Evolutionary conservation across 2,113 vertebrate species (phyloP), one percentile per base, ranked within the genome.

Genomic region (Brachyhypopomus gauderio): DNA sequence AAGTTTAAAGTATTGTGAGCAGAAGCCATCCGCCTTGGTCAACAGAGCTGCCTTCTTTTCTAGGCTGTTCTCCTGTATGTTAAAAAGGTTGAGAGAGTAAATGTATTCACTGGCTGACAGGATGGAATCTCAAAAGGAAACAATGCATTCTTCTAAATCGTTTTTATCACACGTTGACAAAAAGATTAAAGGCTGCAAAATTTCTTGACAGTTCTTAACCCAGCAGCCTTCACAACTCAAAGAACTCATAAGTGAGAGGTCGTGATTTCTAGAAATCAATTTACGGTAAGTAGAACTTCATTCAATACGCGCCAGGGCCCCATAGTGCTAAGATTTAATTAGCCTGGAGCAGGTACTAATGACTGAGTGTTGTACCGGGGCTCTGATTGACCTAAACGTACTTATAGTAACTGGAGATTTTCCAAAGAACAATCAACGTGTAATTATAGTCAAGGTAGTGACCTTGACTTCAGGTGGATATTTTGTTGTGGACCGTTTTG

Each of bases 11-110:
- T 86, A 86, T 56, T 76, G 60, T 5, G 59, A 77, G 59, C 83
- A 86, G 23, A 80, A 56, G 25, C 38, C 63, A 45, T 85, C 66
- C 17, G 73, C 17, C 78, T 74, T 72, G 3, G 80, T 59, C 22
- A 80, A 23, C 25, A 86, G 72, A 7, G 8, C 34, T 6, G 20
- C 79, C 12, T 45, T 72, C 63, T 67, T 78, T 27, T 81, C 63
- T 71, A 86, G 2, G 30, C 67, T 76, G 56, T 16, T 78, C 11
- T 85, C 69, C 85, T 86, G 30, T 36, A 75, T 48, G 41, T 78
- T 17, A 66, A 74, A 48, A 9, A 72, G 9, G 4, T 30, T 56
- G 5, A 77, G 22, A 79, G 25, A 72, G 75, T 6, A 41, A n/a
- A 36, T 38, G 30, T 16, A 36, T 66, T 38, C 8, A 62, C 17